phyloP scores from a whole-genome alignment of 2,113 vertebrate genomes.

The Mormoops blainvillei region DNA sequence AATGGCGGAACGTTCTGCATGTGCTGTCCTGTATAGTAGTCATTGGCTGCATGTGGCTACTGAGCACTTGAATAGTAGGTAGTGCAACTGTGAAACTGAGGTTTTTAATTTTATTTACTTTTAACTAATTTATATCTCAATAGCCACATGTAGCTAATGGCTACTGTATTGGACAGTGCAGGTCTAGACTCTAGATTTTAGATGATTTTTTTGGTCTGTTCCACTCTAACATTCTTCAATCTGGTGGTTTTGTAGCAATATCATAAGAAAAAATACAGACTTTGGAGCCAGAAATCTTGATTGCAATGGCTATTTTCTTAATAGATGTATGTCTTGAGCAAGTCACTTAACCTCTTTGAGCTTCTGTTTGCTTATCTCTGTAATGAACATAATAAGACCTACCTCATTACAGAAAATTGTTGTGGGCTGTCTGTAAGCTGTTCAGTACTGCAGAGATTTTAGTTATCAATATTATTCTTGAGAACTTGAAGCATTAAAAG shows the following conservation, averaged over 20 bases:
- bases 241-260: background rate
- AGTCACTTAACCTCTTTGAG: background rate
- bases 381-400: background rate
- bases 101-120: background rate
- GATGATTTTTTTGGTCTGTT: background rate
- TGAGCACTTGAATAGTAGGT: background rate
- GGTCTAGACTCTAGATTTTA: background rate
- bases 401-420: background rate
- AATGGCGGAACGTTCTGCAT: background rate
- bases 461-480: background rate
- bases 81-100: background rate
- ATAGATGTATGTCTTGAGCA: background rate
- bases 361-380: background rate
- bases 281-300: background rate
- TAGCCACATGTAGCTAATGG: background rate
- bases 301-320: background rate
- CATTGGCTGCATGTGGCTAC: background rate
- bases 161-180: background rate
- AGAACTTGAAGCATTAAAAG: background rate
- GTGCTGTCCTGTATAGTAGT: background rate
- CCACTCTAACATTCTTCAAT: background rate
- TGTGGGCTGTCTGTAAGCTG: background rate
- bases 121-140: background rate
- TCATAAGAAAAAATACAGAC: background rate
- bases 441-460: background rate